Base-by-base conservation (phyloP, 2,797 vertebrate genomes). In the Scomberomorus guttatus region DNA sequence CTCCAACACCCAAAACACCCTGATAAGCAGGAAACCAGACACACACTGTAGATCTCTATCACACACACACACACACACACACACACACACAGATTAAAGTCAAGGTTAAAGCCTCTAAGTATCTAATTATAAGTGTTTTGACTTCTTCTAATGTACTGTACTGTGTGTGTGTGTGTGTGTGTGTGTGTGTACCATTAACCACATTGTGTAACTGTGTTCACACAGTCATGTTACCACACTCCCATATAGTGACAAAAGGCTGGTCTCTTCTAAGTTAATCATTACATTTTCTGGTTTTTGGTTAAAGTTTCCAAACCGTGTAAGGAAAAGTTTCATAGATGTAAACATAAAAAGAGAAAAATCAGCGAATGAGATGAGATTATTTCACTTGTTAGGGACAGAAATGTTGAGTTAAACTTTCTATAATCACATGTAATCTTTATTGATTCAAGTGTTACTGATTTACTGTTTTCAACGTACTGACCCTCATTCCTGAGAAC, bases 1-100 rank as follows among this genome's bases (percentile, higher is more conserved):
- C 77, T 86, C 55, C 76, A 82, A 85, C 81, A 65, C 88, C 85
- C 89, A 81, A 76, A 88, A 79, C 75, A 66, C 63, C 39, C 42
- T 70, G 72, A 90, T 75, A 68, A 22, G 44, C 78, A 77, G 84
- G 77, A 86, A 78, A 32, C 44, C 70, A 52, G 24, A 54, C 56
- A 6, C 58, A 39, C 46, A 42, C 39, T 29, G 55, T 14, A 34
- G 71, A 76, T 73, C 48, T 27, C n/a, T 71, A 74, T 77, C 72
- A 14, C 54, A 57, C 54, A 56, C 46, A 80, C 60, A 61, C 61
- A 52, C 34, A 64, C 58, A 37, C 51, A 80, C 58, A 74, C 69
- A 70, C 34, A 20, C 22, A 62, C 60, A 54, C 46, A 20, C 14
- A 62, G 54, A 54, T 70, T 39, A 51, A 14, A 34, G 51, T 77